phyloP scores from a whole-genome alignment of 2,888 invertebrate species.

The Linhomoeus sp. region DNA sequence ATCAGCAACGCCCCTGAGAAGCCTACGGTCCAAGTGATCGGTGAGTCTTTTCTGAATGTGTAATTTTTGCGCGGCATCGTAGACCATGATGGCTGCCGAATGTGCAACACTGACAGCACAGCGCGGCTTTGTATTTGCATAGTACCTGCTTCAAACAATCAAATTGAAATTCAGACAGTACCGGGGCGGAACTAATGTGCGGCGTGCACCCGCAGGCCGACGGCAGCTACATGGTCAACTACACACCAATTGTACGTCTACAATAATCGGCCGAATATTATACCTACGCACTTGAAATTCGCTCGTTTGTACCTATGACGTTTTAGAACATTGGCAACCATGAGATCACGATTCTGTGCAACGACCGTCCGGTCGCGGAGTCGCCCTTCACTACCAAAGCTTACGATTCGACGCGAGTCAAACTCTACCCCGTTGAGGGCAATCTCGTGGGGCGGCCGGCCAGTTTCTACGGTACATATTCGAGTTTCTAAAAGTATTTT shows the following conservation, averaged over 20 bases:
- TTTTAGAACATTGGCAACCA: neutral
- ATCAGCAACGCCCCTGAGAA: constrained; percentile 29
- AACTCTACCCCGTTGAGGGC: constrained; percentile 68
- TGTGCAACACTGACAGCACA: no score
- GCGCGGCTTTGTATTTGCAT: no score
- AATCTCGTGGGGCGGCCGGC: neutral
- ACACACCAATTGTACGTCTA: no score
- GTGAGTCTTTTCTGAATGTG: neutral
- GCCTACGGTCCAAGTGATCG: neutral
- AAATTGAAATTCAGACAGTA: constrained; percentile 16
- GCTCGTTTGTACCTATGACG: no score
- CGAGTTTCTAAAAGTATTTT: neutral
- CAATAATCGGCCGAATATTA: no score
- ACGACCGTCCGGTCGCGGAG: constrained; percentile 16
- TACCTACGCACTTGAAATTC: no score
- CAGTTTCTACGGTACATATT: neutral
- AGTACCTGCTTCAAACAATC: neutral
- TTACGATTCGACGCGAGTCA: constrained; percentile 74
- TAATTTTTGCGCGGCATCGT: neutral
- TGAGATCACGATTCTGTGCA: constrained; percentile 15
- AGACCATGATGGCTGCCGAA: neutral
- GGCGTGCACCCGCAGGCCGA: constrained; percentile 52
- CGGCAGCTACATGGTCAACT: constrained; percentile 45
- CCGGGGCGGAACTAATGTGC: constrained; percentile 55
- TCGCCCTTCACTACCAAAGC: constrained; percentile 31